Percentiles rank a stretch among this genome's conserved stretches.
Conservation (phyloP, 2,113 vertebrate genomes). For the Geococcyx californianus region DNA sequence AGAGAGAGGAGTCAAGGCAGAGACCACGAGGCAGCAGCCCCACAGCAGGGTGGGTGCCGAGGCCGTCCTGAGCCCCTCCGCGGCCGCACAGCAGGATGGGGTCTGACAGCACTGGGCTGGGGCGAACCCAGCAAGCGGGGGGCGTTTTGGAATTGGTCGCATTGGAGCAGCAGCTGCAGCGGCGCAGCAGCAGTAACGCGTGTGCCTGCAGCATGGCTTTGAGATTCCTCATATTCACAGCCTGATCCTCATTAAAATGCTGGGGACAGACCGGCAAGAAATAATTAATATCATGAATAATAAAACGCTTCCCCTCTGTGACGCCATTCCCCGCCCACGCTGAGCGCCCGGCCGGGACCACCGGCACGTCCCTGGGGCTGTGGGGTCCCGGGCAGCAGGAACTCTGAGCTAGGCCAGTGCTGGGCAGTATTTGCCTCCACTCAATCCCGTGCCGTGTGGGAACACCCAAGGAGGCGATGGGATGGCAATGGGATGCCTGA, state of each 20-base stretch:
- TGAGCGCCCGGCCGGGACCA: rapidly evolving
- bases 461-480: background rate
- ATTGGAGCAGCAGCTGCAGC: background rate
- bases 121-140: background rate
- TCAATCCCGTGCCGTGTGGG: rapidly evolving
- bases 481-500: background rate
- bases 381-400: background rate
- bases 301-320: background rate
- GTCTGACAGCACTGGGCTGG: rapidly evolving
- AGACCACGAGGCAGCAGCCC: background rate
- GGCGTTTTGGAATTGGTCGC: background rate
- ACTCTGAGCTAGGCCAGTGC: background rate
- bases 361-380: rapidly evolving
- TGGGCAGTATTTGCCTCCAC: background rate
- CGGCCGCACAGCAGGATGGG: rapidly evolving
- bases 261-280: background rate
- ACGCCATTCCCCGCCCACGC: rapidly evolving
- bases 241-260: background rate
- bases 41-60: background rate
- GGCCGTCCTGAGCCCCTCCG: background rate
- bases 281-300: background rate
- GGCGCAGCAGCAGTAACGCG: background rate
- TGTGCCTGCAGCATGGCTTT: background rate
- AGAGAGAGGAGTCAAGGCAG: background rate
- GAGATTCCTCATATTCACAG: background rate